phyloP scores from a whole-genome alignment of 2,113 vertebrate genomes.

The Bagarius yarrelli region DNA sequence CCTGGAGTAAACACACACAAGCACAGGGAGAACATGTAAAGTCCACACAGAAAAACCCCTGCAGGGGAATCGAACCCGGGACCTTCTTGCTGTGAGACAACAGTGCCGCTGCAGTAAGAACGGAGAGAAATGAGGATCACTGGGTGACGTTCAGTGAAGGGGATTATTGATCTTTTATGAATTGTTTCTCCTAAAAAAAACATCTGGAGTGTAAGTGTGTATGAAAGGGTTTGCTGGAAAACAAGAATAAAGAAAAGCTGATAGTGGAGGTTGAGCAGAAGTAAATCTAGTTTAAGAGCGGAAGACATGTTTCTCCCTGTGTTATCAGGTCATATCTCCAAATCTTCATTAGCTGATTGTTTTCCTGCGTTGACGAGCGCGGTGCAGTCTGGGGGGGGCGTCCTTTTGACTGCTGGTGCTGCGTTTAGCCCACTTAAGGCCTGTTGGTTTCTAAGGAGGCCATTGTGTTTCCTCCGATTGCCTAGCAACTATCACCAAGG shows the following conservation, averaged over 20 bases:
- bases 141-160: too few relatives aligned
- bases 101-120: too few relatives aligned
- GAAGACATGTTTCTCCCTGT: background rate
- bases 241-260: background rate
- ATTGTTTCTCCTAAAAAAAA: background rate
- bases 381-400: slow-evolving; percentile 7
- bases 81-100: too few relatives aligned
- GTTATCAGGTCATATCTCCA: background rate
- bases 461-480: slow-evolving; percentile 75
- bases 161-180: background rate
- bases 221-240: background rate
- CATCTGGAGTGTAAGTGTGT: background rate
- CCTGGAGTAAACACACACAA: too few relatives aligned
- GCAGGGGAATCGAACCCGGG: too few relatives aligned
- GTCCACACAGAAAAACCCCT: too few relatives aligned
- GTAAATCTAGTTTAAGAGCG: background rate
- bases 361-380: background rate
- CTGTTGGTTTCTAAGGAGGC: slow-evolving; percentile 78
- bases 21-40: too few relatives aligned
- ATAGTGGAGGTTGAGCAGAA: background rate
- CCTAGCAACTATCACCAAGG: slow-evolving; percentile 81
- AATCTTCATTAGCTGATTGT: background rate
- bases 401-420: slow-evolving; percentile 51
- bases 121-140: too few relatives aligned
- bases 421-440: slow-evolving; percentile 73